Conservation (phyloP, 2,797 vertebrate genomes). For the Notoglanidium macrostoma region DNA sequence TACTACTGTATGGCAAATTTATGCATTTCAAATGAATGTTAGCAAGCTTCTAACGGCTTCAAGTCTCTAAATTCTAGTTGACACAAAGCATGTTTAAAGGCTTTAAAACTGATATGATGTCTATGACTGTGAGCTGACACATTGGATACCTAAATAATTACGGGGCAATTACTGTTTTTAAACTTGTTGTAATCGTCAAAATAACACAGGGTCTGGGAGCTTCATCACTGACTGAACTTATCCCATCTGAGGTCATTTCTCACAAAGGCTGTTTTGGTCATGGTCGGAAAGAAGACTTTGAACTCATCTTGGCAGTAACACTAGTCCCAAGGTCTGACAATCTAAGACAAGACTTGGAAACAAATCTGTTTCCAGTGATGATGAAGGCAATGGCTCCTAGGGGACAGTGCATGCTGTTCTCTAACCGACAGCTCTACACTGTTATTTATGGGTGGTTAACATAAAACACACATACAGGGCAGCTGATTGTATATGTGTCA, state of each 20-base stretch:
- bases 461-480: neutral
- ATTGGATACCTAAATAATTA: slow-evolving; percentile 17
- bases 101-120: slow-evolving; percentile 6
- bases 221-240: neutral
- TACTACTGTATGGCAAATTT: neutral
- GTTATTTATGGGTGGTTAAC: neutral
- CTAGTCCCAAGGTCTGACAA: slow-evolving; percentile 13
- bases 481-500: neutral
- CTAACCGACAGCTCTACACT: neutral
- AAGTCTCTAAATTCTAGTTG: neutral
- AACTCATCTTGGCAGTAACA: slow-evolving; percentile 18
- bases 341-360: slow-evolving; percentile 17
- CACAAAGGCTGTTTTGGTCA: neutral
- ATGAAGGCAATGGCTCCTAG: neutral
- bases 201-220: neutral
- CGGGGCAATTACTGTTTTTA: neutral
- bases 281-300: slow-evolving; percentile 33
- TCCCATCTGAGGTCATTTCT: slow-evolving; percentile 28
- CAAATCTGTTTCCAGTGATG: slow-evolving; percentile 11
- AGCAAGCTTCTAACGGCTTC: neutral
- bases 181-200: neutral
- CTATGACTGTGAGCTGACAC: slow-evolving; percentile 1
- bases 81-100: neutral
- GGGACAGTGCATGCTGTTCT: neutral
- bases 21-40: neutral